Percentiles rank a stretch among this genome's conserved stretches.
Evolutionary conservation across 2,888 invertebrate species (phyloP).

Genomic region (Bibio marci): DNA sequence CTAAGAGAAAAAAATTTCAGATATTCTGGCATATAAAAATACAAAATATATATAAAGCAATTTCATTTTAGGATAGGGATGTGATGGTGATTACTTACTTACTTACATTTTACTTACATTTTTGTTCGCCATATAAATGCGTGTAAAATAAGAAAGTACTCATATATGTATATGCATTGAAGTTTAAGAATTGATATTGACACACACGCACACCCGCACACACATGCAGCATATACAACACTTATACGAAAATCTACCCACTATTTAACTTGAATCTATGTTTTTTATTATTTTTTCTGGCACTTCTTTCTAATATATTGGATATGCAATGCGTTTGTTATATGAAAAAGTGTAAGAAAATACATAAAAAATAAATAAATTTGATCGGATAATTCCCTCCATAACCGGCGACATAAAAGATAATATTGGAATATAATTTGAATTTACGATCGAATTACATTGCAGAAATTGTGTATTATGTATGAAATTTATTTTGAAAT

Average conservation of each 20-base stretch:
- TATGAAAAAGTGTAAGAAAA: not conserved
- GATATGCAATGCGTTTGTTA: not conserved
- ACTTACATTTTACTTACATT: no score
- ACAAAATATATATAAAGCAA: no score
- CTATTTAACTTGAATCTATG: not conserved
- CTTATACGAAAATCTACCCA: not conserved
- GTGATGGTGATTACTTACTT: no score
- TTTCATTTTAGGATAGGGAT: no score
- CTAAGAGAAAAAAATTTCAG: no score
- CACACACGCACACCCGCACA: not conserved
- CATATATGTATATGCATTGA: no score
- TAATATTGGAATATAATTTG: conserved; percentile 8
- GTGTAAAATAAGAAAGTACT: no score
- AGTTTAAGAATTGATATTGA: not conserved
- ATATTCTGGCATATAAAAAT: no score
- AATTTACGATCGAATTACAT: conserved; percentile 6
- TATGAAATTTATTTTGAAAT: no score
- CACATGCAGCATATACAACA: not conserved
- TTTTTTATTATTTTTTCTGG: not conserved
- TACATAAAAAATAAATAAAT: conserved; percentile 6
- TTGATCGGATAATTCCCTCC: conserved; percentile 5
- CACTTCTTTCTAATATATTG: not conserved
- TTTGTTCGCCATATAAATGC: no score
- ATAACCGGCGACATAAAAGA: conserved; percentile 5
- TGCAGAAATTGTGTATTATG: conserved; percentile 5